Percentiles rank a stretch among this genome's conserved stretches.
Evolutionary conservation across 2,888 invertebrate species (phyloP).

Genomic region (Drosophila peninsularis): DNA sequence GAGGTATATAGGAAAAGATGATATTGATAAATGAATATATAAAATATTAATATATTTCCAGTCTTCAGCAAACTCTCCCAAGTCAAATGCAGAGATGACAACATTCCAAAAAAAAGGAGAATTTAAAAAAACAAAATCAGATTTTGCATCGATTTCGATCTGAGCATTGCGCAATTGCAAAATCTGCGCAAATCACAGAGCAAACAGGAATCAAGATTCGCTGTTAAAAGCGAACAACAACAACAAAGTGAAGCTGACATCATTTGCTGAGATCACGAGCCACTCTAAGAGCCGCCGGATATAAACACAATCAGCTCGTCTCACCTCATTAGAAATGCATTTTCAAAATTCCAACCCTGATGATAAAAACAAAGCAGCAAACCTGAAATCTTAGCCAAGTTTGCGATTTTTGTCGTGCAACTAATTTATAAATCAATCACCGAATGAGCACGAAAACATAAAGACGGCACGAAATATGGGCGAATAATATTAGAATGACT

Average conservation of each 20-base stretch:
- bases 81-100: neutral
- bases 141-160: neutral
- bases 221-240: neutral
- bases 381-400: slow-evolving; percentile 41
- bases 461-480: slow-evolving; percentile 20
- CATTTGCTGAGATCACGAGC: slow-evolving; percentile 62
- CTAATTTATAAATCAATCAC: slow-evolving; percentile 67
- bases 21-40: neutral
- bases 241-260: slow-evolving; percentile 56
- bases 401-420: slow-evolving; percentile 39
- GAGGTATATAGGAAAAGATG: neutral
- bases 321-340: slow-evolving; percentile 73
- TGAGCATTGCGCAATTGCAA: slow-evolving; percentile 41
- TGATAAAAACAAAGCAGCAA: slow-evolving; percentile 31
- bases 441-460: slow-evolving; percentile 19
- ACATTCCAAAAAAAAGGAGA: neutral
- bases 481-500: slow-evolving; percentile 27
- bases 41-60: neutral
- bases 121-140: neutral
- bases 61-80: no score
- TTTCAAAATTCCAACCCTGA: slow-evolving; percentile 51
- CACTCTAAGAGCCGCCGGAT: slow-evolving; percentile 17
- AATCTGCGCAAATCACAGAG: slow-evolving; percentile 10
- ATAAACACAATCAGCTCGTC: slow-evolving; percentile 11
- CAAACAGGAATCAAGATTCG: slow-evolving; percentile 22